phyloP scores from a whole-genome alignment of 2,113 vertebrate genomes.

The Mobula birostris region DNA sequence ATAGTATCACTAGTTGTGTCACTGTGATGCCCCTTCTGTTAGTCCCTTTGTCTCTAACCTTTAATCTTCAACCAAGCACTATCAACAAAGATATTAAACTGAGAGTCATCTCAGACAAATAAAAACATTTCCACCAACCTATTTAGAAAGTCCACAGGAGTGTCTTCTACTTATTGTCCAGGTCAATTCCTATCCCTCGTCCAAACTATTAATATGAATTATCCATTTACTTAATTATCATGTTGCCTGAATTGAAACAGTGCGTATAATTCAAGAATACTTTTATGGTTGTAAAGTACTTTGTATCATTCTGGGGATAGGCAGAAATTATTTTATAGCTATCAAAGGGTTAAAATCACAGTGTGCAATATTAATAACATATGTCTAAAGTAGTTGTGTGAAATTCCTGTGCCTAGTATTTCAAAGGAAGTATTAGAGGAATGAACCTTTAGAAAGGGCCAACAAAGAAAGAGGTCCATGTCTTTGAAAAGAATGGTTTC shows the following conservation, averaged over 20 bases:
- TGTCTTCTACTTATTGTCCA: not conserved
- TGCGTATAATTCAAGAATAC: not conserved
- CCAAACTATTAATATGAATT: not conserved
- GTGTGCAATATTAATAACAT: slow-evolving; percentile 26
- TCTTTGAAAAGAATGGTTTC: not conserved
- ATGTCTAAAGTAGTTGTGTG: slow-evolving; percentile 19
- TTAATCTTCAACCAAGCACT: not conserved
- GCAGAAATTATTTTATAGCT: too few species aligned
- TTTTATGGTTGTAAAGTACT: not conserved
- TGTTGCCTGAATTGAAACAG: not conserved
- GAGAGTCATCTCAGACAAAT: not conserved
- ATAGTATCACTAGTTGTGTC: too few species aligned
- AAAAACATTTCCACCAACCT: not conserved
- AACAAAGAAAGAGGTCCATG: not conserved
- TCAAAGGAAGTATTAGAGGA: slow-evolving; percentile 18
- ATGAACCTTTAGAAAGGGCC: slow-evolving; percentile 5
- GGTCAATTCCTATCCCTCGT: not conserved
- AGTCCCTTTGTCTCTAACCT: too few species aligned
- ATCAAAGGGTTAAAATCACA: not conserved
- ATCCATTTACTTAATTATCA: not conserved
- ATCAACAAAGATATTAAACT: not conserved
- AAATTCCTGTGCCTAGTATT: slow-evolving; percentile 13
- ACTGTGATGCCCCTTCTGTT: too few species aligned
- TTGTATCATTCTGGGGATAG: not conserved
- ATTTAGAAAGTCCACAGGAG: not conserved